Evolutionary conservation across 2,888 invertebrate species (phyloP), one percentile per base, ranked within the genome.

Genomic region (Hypomecis punctinalis): DNA sequence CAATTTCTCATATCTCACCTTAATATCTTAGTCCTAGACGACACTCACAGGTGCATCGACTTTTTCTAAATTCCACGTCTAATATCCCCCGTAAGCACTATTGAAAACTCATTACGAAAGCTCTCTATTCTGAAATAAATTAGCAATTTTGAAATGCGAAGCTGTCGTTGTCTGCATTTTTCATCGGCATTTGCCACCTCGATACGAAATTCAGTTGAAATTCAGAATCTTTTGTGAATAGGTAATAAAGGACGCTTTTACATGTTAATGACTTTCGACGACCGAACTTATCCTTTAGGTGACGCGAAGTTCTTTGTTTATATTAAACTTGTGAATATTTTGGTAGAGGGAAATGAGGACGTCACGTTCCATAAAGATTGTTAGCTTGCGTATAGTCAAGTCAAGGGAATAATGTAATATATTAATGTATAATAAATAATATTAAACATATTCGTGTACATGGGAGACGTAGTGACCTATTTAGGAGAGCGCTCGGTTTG

Each of bases 191-290:
- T 49, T 55, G 43, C 43, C 49, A 48, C 43, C 47, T 61, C 51
- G 43, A 61, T 47, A 33, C 63, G 47, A 52, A 62, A 61, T 57
- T 64, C 52, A 53, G 52, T 61, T 57, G 61, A 69, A 68, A 65
- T 61, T 70, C 61, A 57, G 55, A 72, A 52, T 67, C 60, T 63
- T 65, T 69, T 66, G 60, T 69, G 63, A 62, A 64, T 62, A 37
- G 61, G 57, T 59, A 66, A 68, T 68, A 66, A 57, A 66, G 47
- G 57, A 37, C 46, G 59, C 65, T 72, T 67, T 69, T 52, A 57
- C 63, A 69, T 70, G 65, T 48, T 68, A 70, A 72, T 70, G 65
- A 62, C 42, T 63, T 63, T 64, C 63, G 46, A 45, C 67, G 59
- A 57, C 33, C 47, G 43, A 63, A 62, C 42, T 69, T 59, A 49